These are phyloP conservation scores for Xanthia icteritia DNA, from an alignment of 2,888 invertebrate species.

Conservation along the genomic window DNA sequence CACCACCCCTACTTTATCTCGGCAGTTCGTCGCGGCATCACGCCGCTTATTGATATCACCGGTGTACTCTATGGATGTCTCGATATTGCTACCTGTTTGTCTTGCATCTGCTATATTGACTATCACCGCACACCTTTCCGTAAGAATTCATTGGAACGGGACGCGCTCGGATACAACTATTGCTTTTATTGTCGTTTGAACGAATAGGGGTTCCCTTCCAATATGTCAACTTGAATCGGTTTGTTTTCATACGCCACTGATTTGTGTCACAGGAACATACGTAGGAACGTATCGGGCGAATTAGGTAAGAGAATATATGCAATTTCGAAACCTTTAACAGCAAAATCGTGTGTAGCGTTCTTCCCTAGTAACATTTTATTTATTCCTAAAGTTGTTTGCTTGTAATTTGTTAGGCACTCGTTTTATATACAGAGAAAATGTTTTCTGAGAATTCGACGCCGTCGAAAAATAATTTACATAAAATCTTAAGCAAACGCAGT, in stretches of 20 bases:
- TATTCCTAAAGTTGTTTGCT: constrained; percentile 70
- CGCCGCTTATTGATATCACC: constrained; percentile 79
- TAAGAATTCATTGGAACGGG: constrained; percentile 76
- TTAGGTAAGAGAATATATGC: constrained; percentile 62
- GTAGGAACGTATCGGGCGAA: constrained; percentile 60
- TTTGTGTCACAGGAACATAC: constrained; percentile 65
- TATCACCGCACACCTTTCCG: constrained; percentile 74
- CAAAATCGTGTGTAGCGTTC: constrained; percentile 60
- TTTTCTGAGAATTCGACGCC: constrained; percentile 68
- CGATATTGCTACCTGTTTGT: constrained; percentile 86
- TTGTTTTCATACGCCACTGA: constrained; percentile 73
- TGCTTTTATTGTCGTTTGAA: constrained; percentile 76
- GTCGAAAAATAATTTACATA: constrained; percentile 81
- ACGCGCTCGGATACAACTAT: constrained; percentile 75
- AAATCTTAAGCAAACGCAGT: constrained; percentile 82
- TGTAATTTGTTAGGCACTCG: constrained; percentile 69
- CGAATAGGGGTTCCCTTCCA: constrained; percentile 70
- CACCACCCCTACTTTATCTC: constrained; percentile 72
- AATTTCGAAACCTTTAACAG: constrained; percentile 61
- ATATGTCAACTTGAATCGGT: constrained; percentile 72
- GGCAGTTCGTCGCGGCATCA: constrained; percentile 71
- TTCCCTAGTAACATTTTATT: constrained; percentile 63
- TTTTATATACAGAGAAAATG: constrained; percentile 70
- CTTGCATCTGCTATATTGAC: constrained; percentile 80
- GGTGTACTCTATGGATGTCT: constrained; percentile 76